Conservation (phyloP, 2,888 invertebrate genomes). For the Drosophila hamatofila region DNA sequence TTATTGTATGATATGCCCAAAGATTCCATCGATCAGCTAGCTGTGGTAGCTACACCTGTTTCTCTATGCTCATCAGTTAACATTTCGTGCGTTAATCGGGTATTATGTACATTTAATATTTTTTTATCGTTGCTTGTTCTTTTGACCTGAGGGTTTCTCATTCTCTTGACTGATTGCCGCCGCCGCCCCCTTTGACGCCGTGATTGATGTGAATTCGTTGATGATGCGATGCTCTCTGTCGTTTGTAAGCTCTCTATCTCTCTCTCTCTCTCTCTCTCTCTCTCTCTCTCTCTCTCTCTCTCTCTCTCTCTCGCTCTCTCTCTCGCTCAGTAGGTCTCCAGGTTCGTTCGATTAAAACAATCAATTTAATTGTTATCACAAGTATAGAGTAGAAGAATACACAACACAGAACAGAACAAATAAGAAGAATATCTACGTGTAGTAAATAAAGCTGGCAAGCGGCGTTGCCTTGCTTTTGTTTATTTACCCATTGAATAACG, state of each 20-base stretch:
- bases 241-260: conserved; percentile 41
- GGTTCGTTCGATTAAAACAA: conserved; percentile 50
- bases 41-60: neutral
- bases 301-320: conserved; percentile 7
- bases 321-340: conserved; percentile 15
- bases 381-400: conserved; percentile 11
- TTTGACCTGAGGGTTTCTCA: conserved; percentile 1
- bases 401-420: conserved; percentile 1
- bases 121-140: conserved; percentile 24
- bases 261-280: conserved; percentile 9
- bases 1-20: no score
- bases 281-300: conserved; percentile 15
- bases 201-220: conserved; percentile 47
- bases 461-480: conserved; percentile 13
- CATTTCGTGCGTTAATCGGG: conserved; percentile 10
- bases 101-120: conserved; percentile 9
- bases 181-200: conserved; percentile 29
- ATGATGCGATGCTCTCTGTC: conserved; percentile 38
- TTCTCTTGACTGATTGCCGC: conserved; percentile 44
- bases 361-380: conserved; percentile 62
- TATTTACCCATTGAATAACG: conserved; percentile 24
- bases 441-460: conserved; percentile 37
- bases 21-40: neutral
- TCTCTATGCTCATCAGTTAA: conserved; percentile 5
- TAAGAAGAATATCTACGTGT: conserved; percentile 6